A percentile compares a stretch with the other conserved stretches of the same genome.
phyloP scores from a whole-genome alignment of 2,113 vertebrate genomes.

The Platycercus adscitus region DNA sequence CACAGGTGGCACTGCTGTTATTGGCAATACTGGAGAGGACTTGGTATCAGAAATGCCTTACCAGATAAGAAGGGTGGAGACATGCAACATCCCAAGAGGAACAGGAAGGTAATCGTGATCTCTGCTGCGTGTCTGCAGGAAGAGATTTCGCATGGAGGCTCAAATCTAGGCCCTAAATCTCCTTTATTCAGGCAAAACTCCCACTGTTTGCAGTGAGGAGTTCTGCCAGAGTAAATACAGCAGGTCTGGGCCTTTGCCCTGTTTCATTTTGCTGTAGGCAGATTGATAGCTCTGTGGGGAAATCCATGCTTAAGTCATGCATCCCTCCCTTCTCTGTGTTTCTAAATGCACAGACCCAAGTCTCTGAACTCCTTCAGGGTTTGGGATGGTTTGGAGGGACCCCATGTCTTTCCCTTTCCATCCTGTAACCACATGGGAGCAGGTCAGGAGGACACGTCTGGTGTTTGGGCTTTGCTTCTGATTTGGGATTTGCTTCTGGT shows the following conservation, averaged over 20 bases:
- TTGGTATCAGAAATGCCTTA: neutral
- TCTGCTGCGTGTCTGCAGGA: neutral
- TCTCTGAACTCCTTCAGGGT: neutral
- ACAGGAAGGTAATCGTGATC: neutral
- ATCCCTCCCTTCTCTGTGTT: neutral
- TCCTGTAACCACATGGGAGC: neutral
- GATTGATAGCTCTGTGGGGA: neutral
- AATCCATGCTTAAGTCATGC: fast-evolving
- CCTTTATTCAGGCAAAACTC: neutral
- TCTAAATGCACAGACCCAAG: neutral
- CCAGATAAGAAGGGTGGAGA: neutral
- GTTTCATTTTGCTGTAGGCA: fast-evolving
- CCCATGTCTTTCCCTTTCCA: neutral
- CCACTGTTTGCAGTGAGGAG: fast-evolving
- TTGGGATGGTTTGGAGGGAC: neutral
- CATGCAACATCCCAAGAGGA: neutral
- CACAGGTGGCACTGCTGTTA: neutral
- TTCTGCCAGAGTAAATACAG: conserved; percentile 14
- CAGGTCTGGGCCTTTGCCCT: neutral
- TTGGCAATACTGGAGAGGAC: fast-evolving
- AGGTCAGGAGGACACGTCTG: neutral
- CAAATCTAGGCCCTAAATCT: neutral
- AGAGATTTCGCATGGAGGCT: neutral
- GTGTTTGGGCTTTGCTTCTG: neutral
- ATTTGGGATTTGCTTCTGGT: neutral